Evolutionary conservation across 2,888 invertebrate species (phyloP), one percentile per base, ranked within the genome.

Genomic region (Lagria hirta): DNA sequence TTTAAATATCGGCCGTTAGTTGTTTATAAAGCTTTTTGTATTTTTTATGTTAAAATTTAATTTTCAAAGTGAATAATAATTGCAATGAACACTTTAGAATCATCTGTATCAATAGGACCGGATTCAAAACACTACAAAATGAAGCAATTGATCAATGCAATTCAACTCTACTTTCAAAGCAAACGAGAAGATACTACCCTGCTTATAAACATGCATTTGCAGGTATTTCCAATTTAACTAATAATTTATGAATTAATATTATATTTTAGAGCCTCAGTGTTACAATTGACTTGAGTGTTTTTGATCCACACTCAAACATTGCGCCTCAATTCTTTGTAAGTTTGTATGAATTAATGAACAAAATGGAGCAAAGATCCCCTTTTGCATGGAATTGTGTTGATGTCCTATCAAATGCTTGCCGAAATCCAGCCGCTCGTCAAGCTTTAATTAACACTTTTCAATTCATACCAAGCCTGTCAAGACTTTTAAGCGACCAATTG

Each of bases 381-480:
- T 75, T 83, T 21, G 65, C 75, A 20, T 85, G 85, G 85, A 77
- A 77, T 8, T 81, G 81, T 3, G 71, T 86, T 0, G 79, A 81
- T n/a, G 82, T 83, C 22, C 67, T 86, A 15, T 73, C 78, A 11
- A 76, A 79, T 38, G 82, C 80, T 2, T 79, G 81, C 49, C 77
- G 76, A 45, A 84, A 84, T 60, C 71, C 78, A 0, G 74, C 75
- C 29, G 81, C 84, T 1, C 73, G 80, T 51, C 73, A 78, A 59
- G 80, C 80, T 1, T 71, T 86, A 0, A 82, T 82, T 16, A 80
- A 84, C 55, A 84, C 81, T 1, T 86, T 83, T 60, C 83, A 84
- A 61, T 86, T 84, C 64, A 73, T 83, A 62, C 84, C 84, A 13
- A 76, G 82, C 43, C 62, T 86, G 27, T 75, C 83, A 1, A 71